Conservation (phyloP, 2,113 vertebrate genomes). For the human (Homo sapiens) region GRCh38 chr17:58416001-58416500, state of each 20-base stretch:
- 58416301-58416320: slow-evolving; percentile 39
- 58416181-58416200: slow-evolving; percentile 40
- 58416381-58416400: slow-evolving; percentile 37
- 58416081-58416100: slow-evolving; percentile 34
- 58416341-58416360: slow-evolving; percentile 42
- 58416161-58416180: slow-evolving; percentile 48
- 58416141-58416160: slow-evolving; percentile 1
- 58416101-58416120: slow-evolving; percentile 28
- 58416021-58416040: slow-evolving; percentile 29
- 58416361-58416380: slow-evolving; percentile 22
- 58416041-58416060: slow-evolving; percentile 52
- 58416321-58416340: slow-evolving; percentile 22
- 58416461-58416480: slow-evolving; percentile 50
- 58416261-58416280: slow-evolving; percentile 42
- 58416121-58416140: neutral
- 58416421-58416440: neutral
- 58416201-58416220: slow-evolving; percentile 47
- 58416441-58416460: slow-evolving; percentile 43
- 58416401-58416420: slow-evolving; percentile 39
- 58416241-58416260: slow-evolving; percentile 12
- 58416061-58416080: slow-evolving; percentile 13
- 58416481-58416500: slow-evolving; percentile 41
- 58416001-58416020: slow-evolving; percentile 29
- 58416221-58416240: slow-evolving; percentile 27
- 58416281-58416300: slow-evolving; percentile 21